Evolutionary conservation across 2,113 vertebrate genomes (phyloP), one percentile per base, ranked within the genome.

Genomic region (Porphyrio hochstetteri): DNA sequence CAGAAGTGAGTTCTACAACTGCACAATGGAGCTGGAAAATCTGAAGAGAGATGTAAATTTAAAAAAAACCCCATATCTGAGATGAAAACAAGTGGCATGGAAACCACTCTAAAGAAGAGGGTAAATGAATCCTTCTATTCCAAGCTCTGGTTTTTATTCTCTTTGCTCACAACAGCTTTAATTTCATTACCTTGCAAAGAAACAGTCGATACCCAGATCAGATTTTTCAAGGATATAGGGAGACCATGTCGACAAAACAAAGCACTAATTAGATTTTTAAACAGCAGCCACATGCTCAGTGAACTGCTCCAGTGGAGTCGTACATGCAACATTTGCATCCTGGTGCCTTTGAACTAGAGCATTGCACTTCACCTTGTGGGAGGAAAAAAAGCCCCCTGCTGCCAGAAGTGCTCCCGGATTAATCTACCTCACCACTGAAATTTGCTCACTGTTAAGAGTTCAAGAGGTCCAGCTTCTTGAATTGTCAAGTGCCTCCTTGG

Each of bases 181-280:
- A 89, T 82, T 93, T 96, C 53, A 85, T 93, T 84, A 96, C 77
- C 57, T 89, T 92, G 86, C 57, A 74, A 84, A 84, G 61, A 85
- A 92, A 50, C 46, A 80, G 25, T 85, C 63, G 81, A 44, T 87
- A 74, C 69, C 93, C 80, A 94, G 74, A 94, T 76, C 57, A 86
- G 69, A 90, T 84, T 96, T 95, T 77, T 84, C 48, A 82, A 72
- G 80, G 21, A 61, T 82, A 84, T 75, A 88, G 60, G 80, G 81
- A 68, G 57, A 94, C 75, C 68, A 92, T 19, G 17, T 64, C 44
- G 88, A 68, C 36, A 86, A 92, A 80, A 83, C 27, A 83, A 77
- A 71, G 14, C 12, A 96, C 46, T 92, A 92, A 83, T 74, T 70
- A 86, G 55, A 48, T n/a, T 88, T 81, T 94, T 71, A 74, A 83